Evolutionary conservation across 2,888 invertebrate genomes (phyloP), one percentile per base, ranked within the genome.

Genomic region (Trissolcus japonicus): DNA sequence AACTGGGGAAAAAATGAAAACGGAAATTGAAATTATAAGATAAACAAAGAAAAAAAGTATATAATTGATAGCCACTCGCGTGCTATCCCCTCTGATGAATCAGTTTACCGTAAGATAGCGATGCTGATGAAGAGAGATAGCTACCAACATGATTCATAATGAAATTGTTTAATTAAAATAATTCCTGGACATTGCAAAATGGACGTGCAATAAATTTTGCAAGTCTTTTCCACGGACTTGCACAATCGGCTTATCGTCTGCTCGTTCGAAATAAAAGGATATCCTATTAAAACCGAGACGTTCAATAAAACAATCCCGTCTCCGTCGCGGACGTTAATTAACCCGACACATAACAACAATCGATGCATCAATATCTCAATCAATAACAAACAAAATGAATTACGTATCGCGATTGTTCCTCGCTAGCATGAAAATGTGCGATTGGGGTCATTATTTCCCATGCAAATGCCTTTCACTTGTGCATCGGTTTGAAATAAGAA

Each of bases 391-490:
- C 74, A 46, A 71, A 78, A 57, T 77, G 73, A 68, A 77, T 77
- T 65, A 65, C 61, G 65, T 56, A 77, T 67, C 61, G 53, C 57
- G 63, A 66, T 66, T 66, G 48, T 55, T 69, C 48, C 54, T n/a
- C 29, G 60, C 54, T 40, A 4, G 48, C 19, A 48, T n/a, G 29
- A 72, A 72, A 68, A 65, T 55, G 53, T 57, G 61, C 77, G 60
- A 78, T 66, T 62, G 73, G 73, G 73, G 77, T 78, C 77, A 69
- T 78, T 78, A 77, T 77, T 68, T 68, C 60, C 61, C 65, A 65
- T 77, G 71, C 73, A 73, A 69, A 77, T 77, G 60, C 77, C 77
- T 77, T 73, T 77, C 73, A 77, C 77, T 73, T 57, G 73, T 76
- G 57, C 72, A 67, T 72, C 72, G 57, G 63, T 54, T 16, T 29